Evolutionary conservation across 2,888 invertebrate genomes (phyloP).

Genomic region (Pegoplata infirma): DNA sequence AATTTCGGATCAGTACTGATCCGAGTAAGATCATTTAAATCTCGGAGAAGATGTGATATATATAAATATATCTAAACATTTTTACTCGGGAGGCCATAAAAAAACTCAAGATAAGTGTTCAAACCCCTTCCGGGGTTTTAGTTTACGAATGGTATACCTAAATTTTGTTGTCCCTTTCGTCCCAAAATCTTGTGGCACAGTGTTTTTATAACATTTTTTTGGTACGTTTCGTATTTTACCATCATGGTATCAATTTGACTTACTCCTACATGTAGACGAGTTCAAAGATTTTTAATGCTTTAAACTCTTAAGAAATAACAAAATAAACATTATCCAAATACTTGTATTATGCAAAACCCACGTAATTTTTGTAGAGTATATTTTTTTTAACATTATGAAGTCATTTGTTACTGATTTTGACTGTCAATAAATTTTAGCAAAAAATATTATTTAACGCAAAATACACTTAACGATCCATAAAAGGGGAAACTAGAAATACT

Average conservation of each 20-base stretch:
- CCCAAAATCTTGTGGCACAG: too few relatives aligned
- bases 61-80: too few relatives aligned
- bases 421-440: constrained; percentile 31
- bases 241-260: not conserved
- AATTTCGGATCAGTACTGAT: too few relatives aligned
- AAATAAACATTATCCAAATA: constrained; percentile 6
- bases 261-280: constrained; percentile 40
- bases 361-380: constrained; percentile 21
- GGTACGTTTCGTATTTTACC: not conserved
- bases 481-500: too few relatives aligned
- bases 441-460: not conserved
- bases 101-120: too few relatives aligned
- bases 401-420: constrained; percentile 41
- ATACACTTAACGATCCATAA: not conserved
- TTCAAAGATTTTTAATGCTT: constrained; percentile 35
- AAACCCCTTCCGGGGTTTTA: too few relatives aligned
- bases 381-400: constrained; percentile 43
- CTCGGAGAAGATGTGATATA: too few relatives aligned
- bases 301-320: not conserved
- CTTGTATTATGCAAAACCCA: constrained; percentile 53
- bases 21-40: too few relatives aligned
- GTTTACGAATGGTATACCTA: too few relatives aligned
- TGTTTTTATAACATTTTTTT: too few relatives aligned
- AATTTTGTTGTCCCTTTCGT: too few relatives aligned
- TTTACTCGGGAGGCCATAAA: too few relatives aligned